Conservation (phyloP, 2,113 vertebrate genomes). For the Centrocercus urophasianus region DNA sequence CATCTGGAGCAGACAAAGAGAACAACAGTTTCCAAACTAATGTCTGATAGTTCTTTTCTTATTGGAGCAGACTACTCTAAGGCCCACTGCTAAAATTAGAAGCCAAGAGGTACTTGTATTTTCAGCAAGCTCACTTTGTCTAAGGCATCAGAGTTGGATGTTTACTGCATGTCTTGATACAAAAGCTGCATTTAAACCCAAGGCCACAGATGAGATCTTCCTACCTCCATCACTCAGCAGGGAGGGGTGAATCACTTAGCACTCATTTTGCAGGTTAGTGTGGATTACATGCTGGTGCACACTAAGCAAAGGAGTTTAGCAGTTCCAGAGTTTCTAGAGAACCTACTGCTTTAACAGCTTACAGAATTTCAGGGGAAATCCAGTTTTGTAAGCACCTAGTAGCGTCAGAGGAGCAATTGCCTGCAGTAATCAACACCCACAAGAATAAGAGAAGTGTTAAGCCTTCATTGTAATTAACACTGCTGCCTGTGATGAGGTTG, state of each 20-base stretch:
- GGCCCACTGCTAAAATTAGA: neutral
- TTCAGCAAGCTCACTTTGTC: constrained; percentile 56
- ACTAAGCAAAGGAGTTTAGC: constrained; percentile 51
- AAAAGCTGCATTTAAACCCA: constrained; percentile 33
- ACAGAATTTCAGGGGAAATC: neutral
- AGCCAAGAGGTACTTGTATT: neutral
- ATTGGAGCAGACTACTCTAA: neutral
- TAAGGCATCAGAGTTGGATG: constrained; percentile 74
- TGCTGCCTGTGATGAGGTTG: neutral
- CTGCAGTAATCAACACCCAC: neutral
- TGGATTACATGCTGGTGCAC: constrained; percentile 50
- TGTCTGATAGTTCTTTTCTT: neutral
- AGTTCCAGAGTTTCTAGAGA: constrained; percentile 27
- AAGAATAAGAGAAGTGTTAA: neutral
- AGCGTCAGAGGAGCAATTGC: neutral
- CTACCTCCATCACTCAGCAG: neutral
- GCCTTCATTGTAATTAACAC: neutral
- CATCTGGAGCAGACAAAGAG: constrained; percentile 6
- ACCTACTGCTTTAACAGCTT: neutral
- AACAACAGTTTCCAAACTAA: neutral
- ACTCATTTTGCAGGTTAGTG: constrained; percentile 60
- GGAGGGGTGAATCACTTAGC: neutral
- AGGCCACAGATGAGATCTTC: constrained; percentile 27
- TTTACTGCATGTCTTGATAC: constrained; percentile 66
- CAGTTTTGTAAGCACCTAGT: neutral